These are phyloP conservation scores for Melanotaenia duboulayi DNA, from an alignment of 2,113 vertebrate species.

Conservation along the genomic window DNA sequence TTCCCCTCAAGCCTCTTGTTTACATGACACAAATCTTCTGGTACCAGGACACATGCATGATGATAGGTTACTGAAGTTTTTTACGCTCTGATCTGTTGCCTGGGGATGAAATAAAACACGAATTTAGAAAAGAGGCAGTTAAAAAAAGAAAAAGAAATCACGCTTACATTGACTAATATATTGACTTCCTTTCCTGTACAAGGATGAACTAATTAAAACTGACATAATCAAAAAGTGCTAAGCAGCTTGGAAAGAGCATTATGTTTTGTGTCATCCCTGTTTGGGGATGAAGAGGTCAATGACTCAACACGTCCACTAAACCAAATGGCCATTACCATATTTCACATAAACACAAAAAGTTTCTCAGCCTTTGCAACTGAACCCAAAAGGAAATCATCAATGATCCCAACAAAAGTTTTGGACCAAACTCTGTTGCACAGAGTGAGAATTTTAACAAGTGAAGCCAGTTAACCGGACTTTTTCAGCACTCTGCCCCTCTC, in stretches of 20 bases:
- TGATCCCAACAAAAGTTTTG: constrained; percentile 47
- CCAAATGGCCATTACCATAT: constrained; percentile 80
- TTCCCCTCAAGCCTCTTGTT: constrained; percentile 30
- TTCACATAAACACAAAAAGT: constrained; percentile 70
- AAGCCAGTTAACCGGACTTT: constrained; percentile 64
- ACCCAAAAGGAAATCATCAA: constrained; percentile 57
- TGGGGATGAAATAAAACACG: constrained; percentile 26
- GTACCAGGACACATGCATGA: constrained; percentile 73
- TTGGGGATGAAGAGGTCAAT: constrained; percentile 54
- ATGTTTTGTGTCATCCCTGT: constrained; percentile 62
- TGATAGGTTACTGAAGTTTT: constrained; percentile 59
- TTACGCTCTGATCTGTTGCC: constrained; percentile 58
- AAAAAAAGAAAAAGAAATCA: too few species aligned
- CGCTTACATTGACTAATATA: not conserved
- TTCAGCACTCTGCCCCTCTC: constrained; percentile 2
- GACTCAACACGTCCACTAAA: constrained; percentile 56
- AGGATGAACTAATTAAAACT: constrained; percentile 34
- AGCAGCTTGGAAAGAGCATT: constrained; percentile 33
- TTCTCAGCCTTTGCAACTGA: constrained; percentile 68
- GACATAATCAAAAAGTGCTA: constrained; percentile 14
- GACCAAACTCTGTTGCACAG: constrained; percentile 46
- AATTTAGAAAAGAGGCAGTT: not conserved
- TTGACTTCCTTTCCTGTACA: not conserved
- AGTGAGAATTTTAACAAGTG: constrained; percentile 69
- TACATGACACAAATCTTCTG: constrained; percentile 73